Conservation (phyloP, 2,113 vertebrate species). For the Campylorhamphus procurvoides region DNA sequence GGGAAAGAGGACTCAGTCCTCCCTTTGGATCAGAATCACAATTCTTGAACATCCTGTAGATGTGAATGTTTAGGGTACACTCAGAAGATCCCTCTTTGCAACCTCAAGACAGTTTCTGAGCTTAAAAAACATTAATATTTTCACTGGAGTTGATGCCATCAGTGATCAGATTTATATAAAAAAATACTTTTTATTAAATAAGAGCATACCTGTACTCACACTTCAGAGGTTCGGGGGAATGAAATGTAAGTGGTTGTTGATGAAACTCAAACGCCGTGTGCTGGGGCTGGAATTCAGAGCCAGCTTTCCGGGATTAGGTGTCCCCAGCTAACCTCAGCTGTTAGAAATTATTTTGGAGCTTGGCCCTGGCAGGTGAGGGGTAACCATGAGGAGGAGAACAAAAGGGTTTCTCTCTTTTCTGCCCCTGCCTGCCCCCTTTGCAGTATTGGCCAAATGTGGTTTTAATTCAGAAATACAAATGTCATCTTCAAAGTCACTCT, state of each 20-base stretch:
- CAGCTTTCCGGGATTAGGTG: slow-evolving; percentile 52
- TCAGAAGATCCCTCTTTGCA: background rate
- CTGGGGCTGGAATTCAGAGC: slow-evolving; percentile 34
- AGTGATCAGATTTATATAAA: background rate
- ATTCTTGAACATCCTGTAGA: background rate
- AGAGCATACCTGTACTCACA: background rate
- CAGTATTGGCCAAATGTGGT: slow-evolving; percentile 16
- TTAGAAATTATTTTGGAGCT: slow-evolving; percentile 51
- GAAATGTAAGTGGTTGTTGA: background rate
- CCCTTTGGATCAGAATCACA: background rate
- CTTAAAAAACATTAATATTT: background rate
- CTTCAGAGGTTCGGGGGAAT: background rate
- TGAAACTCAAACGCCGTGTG: background rate
- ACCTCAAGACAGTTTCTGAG: background rate
- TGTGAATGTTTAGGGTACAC: accelerated
- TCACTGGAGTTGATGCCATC: background rate
- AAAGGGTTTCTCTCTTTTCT: slow-evolving; percentile 44
- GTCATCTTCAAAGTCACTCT: slow-evolving; percentile 23
- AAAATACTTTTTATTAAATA: background rate
- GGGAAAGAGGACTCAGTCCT: background rate
- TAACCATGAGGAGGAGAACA: slow-evolving; percentile 46
- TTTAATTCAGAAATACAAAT: slow-evolving; percentile 57
- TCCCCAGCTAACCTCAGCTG: slow-evolving; percentile 52
- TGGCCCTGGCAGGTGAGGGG: slow-evolving; percentile 42
- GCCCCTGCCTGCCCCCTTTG: background rate